Base-by-base conservation (phyloP, 92 coral and sea anemone species). In the Micromussa lordhowensis region DNA sequence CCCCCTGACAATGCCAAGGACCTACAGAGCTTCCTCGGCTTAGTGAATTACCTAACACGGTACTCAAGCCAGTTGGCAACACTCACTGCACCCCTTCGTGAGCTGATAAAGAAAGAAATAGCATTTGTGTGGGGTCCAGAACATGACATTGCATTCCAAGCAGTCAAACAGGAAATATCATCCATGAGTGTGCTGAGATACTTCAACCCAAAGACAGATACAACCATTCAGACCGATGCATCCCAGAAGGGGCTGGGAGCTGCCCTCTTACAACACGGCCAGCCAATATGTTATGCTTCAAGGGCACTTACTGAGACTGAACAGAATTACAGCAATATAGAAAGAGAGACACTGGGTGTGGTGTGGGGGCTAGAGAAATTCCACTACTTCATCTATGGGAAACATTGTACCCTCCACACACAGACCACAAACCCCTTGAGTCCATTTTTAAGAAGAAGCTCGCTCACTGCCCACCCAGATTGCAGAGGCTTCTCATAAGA, bases 381-480 rank as follows among this genome's bases (percentile, higher is more conserved):
- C 51, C 49, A 80, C 54, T 79, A 80, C 86, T 79, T 80, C 71
- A 80, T 87, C 24, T 78, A 58, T 29, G 68, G 90, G 3, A 86
- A 86, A 22, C 77, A 78, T 11, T 78, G 85, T 49, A 77, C 79
- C 4, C 32, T 86, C 14, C 82, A 91, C 82, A n/a, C n/a, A 93
- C 93, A n/a, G 93, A 91, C 64, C 90, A 90, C 36, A 93, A 88
- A 71, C 89, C 87, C 36, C 82, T 71, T 3, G 96, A 90, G 70
- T 44, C 94, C 59, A 85, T 88, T 28, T 90, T 87, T 61, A 93
- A 77, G 86, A 90, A 90, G 84, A 90, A 66, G 31, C 51, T 93
- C 21, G 26, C 75, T 55, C 87, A 86, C 30, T 93, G 93, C 51
- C 96, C 93, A 49, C 55, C 93, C 5, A 88, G 96, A 85, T 34